A percentile compares a stretch with the other conserved stretches of the same genome.
phyloP scores from a whole-genome alignment of 2,113 vertebrate species.

The Morphnarchus princeps region DNA sequence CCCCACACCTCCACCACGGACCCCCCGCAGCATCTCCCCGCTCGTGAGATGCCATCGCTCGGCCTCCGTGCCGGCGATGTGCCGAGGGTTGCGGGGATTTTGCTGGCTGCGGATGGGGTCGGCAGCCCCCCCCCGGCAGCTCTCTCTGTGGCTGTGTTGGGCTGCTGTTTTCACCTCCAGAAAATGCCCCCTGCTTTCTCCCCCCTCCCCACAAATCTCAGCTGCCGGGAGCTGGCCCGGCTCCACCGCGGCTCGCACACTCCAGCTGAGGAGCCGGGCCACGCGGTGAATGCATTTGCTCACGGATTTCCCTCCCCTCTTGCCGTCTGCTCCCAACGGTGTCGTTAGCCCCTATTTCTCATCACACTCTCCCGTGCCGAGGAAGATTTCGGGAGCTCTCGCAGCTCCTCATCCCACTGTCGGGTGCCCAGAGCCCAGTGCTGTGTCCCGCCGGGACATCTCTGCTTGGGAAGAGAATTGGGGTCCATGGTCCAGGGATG shows the following conservation, averaged over 20 bases:
- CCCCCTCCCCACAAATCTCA: not conserved
- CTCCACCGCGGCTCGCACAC: not conserved
- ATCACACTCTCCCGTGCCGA: accelerated
- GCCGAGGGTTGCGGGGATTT: not conserved
- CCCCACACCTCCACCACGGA: not conserved
- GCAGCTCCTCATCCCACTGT: not conserved
- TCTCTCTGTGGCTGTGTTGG: not conserved
- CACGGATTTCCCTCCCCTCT: not conserved
- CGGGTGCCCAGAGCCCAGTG: accelerated
- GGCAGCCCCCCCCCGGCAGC: not conserved
- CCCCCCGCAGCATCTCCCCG: not conserved
- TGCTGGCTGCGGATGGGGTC: accelerated
- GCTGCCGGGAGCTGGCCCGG: not conserved
- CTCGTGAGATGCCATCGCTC: accelerated
- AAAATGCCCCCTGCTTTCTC: not conserved
- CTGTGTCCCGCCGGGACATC: accelerated
- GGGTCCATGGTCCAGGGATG: not conserved
- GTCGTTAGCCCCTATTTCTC: not conserved
- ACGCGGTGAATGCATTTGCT: not conserved
- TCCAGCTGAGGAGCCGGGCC: not conserved
- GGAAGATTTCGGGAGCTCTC: not conserved
- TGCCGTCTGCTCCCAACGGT: not conserved
- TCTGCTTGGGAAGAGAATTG: not conserved
- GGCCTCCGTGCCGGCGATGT: not conserved
- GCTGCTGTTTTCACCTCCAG: not conserved